Conservation (phyloP, 2,888 invertebrate genomes). For the Polydrusus pterygomalis region DNA sequence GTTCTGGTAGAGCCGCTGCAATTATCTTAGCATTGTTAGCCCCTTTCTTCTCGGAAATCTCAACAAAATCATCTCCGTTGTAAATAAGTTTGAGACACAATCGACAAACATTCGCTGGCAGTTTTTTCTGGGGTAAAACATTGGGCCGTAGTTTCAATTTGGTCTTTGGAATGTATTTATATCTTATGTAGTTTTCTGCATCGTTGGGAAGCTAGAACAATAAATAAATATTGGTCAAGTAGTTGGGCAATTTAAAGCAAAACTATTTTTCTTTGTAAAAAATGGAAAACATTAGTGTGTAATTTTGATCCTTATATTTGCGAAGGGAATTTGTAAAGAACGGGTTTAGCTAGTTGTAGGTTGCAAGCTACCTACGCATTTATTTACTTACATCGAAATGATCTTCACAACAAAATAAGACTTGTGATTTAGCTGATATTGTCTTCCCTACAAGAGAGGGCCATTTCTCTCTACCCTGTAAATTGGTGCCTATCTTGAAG, state of each 20-base stretch:
- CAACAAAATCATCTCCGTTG: conserved; percentile 33
- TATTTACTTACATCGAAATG: conserved; percentile 50
- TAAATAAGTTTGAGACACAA: conserved; percentile 43
- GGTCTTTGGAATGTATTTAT: conserved; percentile 37
- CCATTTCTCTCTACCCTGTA: conserved; percentile 27
- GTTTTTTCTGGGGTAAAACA: conserved; percentile 36
- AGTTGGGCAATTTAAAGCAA: no score
- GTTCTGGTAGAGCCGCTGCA: conserved; percentile 29
- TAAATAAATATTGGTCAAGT: no score
- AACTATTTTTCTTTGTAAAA: no score
- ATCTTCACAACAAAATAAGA: conserved; percentile 46
- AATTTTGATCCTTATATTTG: no score
- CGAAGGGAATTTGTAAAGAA: no score
- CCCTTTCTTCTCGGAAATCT: conserved; percentile 36
- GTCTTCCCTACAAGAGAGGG: conserved; percentile 1
- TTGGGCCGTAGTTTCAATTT: conserved; percentile 28
- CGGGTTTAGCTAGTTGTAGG: no score
- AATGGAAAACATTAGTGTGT: no score
- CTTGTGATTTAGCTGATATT: conserved; percentile 25
- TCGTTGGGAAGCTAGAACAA: conserved; percentile 46
- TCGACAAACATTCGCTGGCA: conserved; percentile 44
- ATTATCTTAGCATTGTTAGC: conserved; percentile 28
- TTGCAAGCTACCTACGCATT: no score
- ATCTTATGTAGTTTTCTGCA: conserved; percentile 43
- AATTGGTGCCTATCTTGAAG: conserved; percentile 40